phyloP scores from a whole-genome alignment of 1,140 invertebrate genomes.

The Drosophila ficusphila region DNA sequence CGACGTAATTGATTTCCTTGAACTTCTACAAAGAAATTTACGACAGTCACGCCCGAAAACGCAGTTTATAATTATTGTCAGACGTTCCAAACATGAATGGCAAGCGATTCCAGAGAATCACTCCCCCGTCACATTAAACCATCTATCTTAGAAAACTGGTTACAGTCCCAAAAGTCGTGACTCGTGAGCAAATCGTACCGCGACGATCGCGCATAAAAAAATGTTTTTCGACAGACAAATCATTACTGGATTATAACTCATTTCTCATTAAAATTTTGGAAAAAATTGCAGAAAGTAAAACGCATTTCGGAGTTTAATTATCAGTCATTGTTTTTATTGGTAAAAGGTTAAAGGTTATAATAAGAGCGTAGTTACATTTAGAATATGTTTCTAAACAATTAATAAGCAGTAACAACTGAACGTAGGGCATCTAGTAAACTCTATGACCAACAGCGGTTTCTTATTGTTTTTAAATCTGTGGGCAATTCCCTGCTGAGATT shows the following conservation, averaged over 20 bases:
- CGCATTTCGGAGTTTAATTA: neutral
- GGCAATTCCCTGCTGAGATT: constrained; percentile 39
- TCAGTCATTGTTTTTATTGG: neutral
- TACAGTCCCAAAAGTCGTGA: constrained; percentile 49
- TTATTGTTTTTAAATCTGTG: constrained; percentile 38
- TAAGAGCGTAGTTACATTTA: no score
- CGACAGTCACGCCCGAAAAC: constrained; percentile 40
- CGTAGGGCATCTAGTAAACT: constrained; percentile 7
- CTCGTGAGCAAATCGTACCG: constrained; percentile 29
- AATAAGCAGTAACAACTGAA: neutral
- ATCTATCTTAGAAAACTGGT: constrained; percentile 9
- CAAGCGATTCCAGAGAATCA: constrained; percentile 51
- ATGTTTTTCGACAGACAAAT: neutral
- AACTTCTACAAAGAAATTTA: constrained; percentile 30
- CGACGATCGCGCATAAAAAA: constrained; percentile 5
- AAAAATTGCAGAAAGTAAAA: neutral
- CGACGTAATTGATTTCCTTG: constrained; percentile 41
- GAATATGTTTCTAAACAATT: no score
- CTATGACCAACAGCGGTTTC: neutral
- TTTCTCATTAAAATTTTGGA: neutral
- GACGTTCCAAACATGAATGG: constrained; percentile 52
- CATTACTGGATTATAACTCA: neutral
- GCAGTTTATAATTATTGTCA: constrained; percentile 11
- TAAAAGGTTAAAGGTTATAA: neutral
- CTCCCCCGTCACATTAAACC: constrained; percentile 6